Base-by-base conservation (phyloP, 2,797 vertebrate species). In the Gymnocypris eckloni region DNA sequence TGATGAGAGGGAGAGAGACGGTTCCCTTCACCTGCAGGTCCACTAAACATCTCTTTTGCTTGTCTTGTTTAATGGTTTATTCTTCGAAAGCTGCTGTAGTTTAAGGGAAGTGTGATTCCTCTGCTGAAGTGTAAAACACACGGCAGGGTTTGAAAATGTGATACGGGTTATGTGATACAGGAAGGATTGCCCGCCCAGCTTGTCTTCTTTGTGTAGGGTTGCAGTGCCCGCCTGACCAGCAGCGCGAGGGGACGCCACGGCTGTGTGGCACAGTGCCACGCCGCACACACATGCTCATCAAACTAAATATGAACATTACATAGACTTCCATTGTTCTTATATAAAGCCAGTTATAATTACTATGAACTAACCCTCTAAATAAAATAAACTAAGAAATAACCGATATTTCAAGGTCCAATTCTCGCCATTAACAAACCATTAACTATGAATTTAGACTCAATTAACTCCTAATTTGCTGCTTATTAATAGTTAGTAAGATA, bases 191-290 rank as follows among this genome's bases (percentile, higher is more conserved):
- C 92, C 90, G 86, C 90, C 86, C 89, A 70, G 89, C 90, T 90
- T 90, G 90, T 93, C 92, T 93, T 91, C 92, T 94, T 94, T 95
- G 93, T 95, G 91, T 92, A 92, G 86, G 91, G 87, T 89, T 90
- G 78, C 88, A 72, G 92, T 92, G 86, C 91, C 93, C 92, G 90
- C 90, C 93, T 85, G 86, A 86, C 59, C 86, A 22, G 8, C 80
- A 45, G 61, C 90, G n/a, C 70, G 91, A 93, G 92, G 37, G 86
- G 92, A 89, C 91, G 92, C 92, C 16, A 93, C 87, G 90, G 91
- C 91, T 91, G 87, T 45, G 89, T 94, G 93, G 94, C 93, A 92
- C 81, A 79, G n/a, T 88, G 92, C 92, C 93, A 94, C 91, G 87
- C 28, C 39, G 20, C 64, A 69, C 16, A 70, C 64, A 79, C 20